Evolutionary conservation across 2,888 invertebrate genomes (phyloP).

Genomic region (Noctua fimbriata): DNA sequence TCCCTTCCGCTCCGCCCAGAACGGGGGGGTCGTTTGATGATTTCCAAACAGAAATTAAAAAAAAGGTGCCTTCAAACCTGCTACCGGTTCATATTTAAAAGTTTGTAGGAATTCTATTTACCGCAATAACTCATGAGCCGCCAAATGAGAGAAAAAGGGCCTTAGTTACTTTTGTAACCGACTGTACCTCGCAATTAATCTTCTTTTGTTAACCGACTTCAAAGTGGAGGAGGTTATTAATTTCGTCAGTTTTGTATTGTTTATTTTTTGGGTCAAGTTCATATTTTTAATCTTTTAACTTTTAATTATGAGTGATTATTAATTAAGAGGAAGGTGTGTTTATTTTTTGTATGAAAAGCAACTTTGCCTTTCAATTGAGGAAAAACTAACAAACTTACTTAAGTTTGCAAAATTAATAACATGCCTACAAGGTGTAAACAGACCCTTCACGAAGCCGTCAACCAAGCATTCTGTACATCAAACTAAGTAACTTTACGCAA

Average conservation of each 20-base stretch:
- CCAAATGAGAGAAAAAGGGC: neutral
- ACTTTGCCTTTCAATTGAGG: neutral
- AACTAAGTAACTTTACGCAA: too few species aligned
- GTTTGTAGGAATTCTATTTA: neutral
- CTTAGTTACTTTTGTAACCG: neutral
- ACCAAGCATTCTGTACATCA: too few species aligned
- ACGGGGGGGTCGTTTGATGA: too few species aligned
- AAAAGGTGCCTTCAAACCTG: too few species aligned
- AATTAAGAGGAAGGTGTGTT: too few species aligned
- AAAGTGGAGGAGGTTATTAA: conserved; percentile 26
- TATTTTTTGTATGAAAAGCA: neutral
- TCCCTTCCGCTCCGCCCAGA: too few species aligned
- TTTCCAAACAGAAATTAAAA: too few species aligned
- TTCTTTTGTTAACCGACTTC: conserved; percentile 24
- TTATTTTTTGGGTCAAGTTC: conserved; percentile 37
- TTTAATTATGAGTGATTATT: neutral
- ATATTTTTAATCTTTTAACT: conserved; percentile 6
- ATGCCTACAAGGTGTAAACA: too few species aligned
- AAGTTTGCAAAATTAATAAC: too few species aligned
- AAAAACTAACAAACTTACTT: too few species aligned
- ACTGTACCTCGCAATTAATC: conserved; percentile 26
- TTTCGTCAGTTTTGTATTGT: conserved; percentile 24
- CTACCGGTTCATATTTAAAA: neutral
- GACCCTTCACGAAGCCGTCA: too few species aligned
- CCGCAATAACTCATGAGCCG: neutral